Evolutionary conservation across 2,797 vertebrate species (phyloP), one percentile per base, ranked within the genome.

Genomic region (Cynopterus sphinx): DNA sequence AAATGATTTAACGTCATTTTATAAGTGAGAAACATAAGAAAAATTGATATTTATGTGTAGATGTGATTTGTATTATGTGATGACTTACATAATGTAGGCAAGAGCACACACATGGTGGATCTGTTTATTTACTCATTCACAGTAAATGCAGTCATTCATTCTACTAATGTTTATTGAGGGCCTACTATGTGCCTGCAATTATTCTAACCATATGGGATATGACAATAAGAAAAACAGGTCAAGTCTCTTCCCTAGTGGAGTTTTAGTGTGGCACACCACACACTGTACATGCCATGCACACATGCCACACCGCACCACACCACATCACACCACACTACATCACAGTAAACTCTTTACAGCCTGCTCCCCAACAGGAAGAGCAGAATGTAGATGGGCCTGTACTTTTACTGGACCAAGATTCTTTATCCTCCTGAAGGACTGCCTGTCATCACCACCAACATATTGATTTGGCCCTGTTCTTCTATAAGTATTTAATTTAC

Each of bases 401-500:
- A 12, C 79, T 95, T 97, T 96, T 71, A 51, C 53, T 87, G 68
- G 49, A 74, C 28, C 36, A 94, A 78, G 79, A 96, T 95, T 63
- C 84, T 24, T 63, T 82, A 0, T 28, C 63, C 6, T 46, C 36
- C 88, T 90, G 65, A 90, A 97, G 65, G 12, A 77, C 71, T 71
- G 90, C 82, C 59, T 96, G 67, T 95, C 90, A 97, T 97, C 71
- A 77, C 91, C 88, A 73, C 21, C 85, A 87, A 12, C 51, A 95
- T 78, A 94, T 82, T 78, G 70, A 3, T 95, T 97, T 95, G 19
- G 3, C 16, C 51, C 68, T 91, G 73, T 95, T 87, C 75, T 96
- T 97, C 41, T 93, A 73, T 92, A 96, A 95, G 59, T 85, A 77
- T 97, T 93, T 83, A 70, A 97, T 84, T 87, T 70, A 82, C 73